Percentiles rank a stretch among this genome's conserved stretches.
Conservation (phyloP, 2,888 invertebrate genomes). For the Xestoiulus laeticollis region DNA sequence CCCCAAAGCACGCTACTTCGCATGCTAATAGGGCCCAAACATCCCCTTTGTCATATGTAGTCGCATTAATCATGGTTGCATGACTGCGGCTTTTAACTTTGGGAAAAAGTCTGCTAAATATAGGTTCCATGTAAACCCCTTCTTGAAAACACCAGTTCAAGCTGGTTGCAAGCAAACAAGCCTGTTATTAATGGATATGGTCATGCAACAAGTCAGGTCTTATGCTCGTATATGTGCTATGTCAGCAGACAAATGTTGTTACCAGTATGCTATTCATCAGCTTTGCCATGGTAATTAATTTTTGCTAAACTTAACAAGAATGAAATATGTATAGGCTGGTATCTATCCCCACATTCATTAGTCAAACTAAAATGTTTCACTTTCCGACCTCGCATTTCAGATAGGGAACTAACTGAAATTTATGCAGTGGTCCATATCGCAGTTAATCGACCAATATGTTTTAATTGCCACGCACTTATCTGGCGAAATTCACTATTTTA, state of each 20-base stretch:
- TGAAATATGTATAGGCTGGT: background rate
- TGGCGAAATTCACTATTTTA: background rate
- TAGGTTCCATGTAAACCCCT: background rate
- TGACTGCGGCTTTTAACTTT: conserved; percentile 1
- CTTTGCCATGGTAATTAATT: background rate
- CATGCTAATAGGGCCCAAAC: background rate
- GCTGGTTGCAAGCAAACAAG: background rate
- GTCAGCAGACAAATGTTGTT: background rate
- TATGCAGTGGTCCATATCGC: background rate
- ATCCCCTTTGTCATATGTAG: background rate
- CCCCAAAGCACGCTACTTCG: background rate
- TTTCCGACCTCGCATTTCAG: background rate
- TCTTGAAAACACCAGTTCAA: background rate
- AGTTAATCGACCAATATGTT: background rate
- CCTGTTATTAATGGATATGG: background rate
- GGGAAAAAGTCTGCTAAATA: background rate
- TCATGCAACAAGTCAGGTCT: conserved; percentile 2
- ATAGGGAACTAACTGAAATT: background rate
- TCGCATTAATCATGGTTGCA: conserved; percentile 15
- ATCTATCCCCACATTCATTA: background rate
- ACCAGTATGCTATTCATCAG: background rate
- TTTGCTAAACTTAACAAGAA: background rate
- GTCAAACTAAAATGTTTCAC: background rate
- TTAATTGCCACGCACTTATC: background rate
- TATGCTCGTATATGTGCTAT: background rate